Base-by-base conservation (phyloP, 2,888 invertebrate species). In the Dorcus hopei region DNA sequence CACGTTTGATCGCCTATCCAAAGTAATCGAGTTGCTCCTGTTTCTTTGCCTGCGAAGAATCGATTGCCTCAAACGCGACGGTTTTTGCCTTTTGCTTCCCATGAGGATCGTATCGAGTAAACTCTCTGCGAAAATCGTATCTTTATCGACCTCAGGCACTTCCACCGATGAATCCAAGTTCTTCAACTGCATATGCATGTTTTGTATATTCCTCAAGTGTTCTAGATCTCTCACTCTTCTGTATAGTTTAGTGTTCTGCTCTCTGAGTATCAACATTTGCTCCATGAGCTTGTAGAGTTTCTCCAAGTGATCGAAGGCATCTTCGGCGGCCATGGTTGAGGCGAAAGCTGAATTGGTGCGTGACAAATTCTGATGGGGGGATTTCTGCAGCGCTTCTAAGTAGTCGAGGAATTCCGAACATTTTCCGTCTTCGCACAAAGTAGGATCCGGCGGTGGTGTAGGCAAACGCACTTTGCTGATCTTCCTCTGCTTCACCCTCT, bases 301-400 rank as follows among this genome's bases (percentile, higher is more conserved):
- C 65, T 91, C 91, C 51, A 94, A 76, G 70, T 93, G 91, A 69
- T 92, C 91, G 61, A 94, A 83, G 0, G 87, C 85, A 65, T 87
- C 86, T 9, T 86, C 79, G 0, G 86, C 83, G 14, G 83, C 83
- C 65, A 85, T 80, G 0, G 84, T 82, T 38, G 80, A 82, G 3
- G 81, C 76, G 48, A 87, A 85, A 3, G 82, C 76, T 9, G 84
- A 80, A 54, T 79, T 83, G 0, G 85, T 82, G 6, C 85, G 80
- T 58, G 77, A 79, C 9, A 63, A 49, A 38, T 57, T 53, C 45
- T 67, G 60, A 9, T 71, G 61, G 6, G 62, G 63, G 23, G 69
- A 56, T 38, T 65, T 72, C 48, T 79, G 77, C 41, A 80, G 66
- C 9, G 76, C 74, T 57, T 77, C 77, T 19, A 81, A 69, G 64